A percentile compares a stretch with the other conserved stretches of the same genome.
Conservation (phyloP, 2,797 vertebrate species). For the Tapirus indicus region DNA sequence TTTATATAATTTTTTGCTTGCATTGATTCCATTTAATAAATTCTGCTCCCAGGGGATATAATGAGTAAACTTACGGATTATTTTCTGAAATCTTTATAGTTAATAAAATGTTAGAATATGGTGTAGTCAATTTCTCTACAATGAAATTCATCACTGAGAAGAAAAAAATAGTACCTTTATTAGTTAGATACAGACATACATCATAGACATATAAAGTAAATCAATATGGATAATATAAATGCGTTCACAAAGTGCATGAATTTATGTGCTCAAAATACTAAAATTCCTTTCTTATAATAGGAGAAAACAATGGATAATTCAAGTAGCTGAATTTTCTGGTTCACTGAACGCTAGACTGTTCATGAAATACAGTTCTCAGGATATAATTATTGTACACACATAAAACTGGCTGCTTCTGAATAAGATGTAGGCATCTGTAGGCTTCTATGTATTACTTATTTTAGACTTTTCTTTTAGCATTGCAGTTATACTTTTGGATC, state of each 20-base stretch:
- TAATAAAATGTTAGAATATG: neutral
- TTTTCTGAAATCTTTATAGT: neutral
- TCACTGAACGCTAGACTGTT: neutral
- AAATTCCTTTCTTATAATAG: neutral
- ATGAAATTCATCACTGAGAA: neutral
- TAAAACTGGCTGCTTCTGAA: neutral
- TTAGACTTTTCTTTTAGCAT: constrained; percentile 5
- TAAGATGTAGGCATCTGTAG: neutral
- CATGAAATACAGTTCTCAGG: neutral
- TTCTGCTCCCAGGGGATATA: neutral
- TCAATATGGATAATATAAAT: neutral
- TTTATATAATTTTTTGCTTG: neutral
- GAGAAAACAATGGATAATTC: neutral
- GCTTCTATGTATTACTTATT: neutral
- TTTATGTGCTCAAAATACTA: neutral
- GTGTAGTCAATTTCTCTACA: neutral
- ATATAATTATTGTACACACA: neutral
- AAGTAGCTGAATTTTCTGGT: neutral
- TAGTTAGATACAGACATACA: neutral
- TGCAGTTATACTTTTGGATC: neutral
- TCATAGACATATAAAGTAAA: neutral
- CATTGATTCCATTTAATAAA: neutral
- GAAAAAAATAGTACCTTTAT: neutral
- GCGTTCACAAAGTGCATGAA: neutral
- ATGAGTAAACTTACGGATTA: neutral